phyloP scores from a whole-genome alignment of 2,113 vertebrate genomes.

The Sinocyclocheilus grahami region DNA sequence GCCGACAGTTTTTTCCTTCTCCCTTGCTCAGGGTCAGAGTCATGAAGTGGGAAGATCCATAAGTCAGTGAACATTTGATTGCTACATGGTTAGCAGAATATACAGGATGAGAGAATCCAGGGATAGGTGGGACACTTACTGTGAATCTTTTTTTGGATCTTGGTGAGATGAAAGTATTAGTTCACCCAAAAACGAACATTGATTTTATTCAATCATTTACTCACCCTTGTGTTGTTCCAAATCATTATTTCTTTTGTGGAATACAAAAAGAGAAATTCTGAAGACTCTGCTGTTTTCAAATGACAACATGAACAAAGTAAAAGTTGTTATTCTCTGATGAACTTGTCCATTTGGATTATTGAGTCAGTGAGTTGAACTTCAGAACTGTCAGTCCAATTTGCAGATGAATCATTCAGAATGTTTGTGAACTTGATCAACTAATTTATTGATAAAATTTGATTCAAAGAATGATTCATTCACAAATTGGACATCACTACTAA shows the following conservation, averaged over 20 bases:
- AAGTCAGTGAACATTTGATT: constrained; percentile 49
- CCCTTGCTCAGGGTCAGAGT: constrained; percentile 35
- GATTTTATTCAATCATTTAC: not conserved
- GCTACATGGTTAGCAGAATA: constrained; percentile 46
- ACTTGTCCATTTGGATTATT: not conserved
- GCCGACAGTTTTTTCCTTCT: constrained; percentile 27
- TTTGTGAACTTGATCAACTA: not conserved
- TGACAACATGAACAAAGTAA: not conserved
- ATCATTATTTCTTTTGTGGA: not conserved
- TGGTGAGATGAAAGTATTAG: not conserved
- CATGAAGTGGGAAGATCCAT: constrained; percentile 36
- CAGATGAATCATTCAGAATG: not conserved
- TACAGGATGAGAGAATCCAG: constrained; percentile 19
- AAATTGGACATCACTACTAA: not conserved
- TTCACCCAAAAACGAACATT: not conserved
- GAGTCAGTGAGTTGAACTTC: not conserved
- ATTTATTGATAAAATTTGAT: not conserved
- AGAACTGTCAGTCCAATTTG: not conserved
- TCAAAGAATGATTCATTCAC: not conserved
- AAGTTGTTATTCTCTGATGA: not conserved
- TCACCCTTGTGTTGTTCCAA: not conserved
- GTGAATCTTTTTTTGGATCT: not conserved
- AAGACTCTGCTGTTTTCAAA: too few species aligned
- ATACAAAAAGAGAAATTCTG: not conserved
- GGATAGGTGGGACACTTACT: not conserved